These are phyloP conservation scores for Sphaeridia pumilis DNA, from an alignment of 2,888 invertebrate genomes.

Conservation along the genomic window DNA sequence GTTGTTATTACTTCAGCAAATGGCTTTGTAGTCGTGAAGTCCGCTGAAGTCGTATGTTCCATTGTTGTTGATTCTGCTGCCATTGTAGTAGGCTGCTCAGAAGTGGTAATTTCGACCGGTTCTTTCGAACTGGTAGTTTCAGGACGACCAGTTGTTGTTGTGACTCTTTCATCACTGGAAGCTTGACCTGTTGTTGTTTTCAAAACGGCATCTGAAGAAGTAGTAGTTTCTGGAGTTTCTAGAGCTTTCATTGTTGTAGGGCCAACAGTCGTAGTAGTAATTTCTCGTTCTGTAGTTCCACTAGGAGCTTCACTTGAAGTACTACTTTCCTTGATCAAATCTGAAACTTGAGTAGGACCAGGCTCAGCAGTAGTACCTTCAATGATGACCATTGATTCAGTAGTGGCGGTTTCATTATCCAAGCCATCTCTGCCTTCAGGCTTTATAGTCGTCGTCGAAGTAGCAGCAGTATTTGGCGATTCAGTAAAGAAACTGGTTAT, in stretches of 20 bases:
- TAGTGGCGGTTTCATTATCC: neutral
- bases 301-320: neutral
- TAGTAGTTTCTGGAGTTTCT: neutral
- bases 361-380: too few relatives aligned
- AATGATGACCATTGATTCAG: too few relatives aligned
- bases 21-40: conserved; percentile 5
- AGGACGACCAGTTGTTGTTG: neutral
- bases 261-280: neutral
- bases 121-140: neutral
- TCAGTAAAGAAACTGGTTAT: too few relatives aligned
- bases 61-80: conserved; percentile 19
- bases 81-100: conserved; percentile 16
- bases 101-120: neutral
- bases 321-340: neutral
- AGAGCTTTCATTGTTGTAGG: neutral
- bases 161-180: neutral
- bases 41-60: conserved; percentile 1
- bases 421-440: neutral
- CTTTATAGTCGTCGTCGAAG: neutral
- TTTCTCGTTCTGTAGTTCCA: neutral
- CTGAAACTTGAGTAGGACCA: too few relatives aligned
- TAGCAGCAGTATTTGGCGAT: neutral
- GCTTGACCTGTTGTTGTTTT: neutral
- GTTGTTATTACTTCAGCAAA: conserved; percentile 6
- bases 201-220: neutral